These are phyloP conservation scores for Plumapathes pennacea DNA, from an alignment of 92 coral and sea anemone genomes.

Conservation along the genomic window DNA sequence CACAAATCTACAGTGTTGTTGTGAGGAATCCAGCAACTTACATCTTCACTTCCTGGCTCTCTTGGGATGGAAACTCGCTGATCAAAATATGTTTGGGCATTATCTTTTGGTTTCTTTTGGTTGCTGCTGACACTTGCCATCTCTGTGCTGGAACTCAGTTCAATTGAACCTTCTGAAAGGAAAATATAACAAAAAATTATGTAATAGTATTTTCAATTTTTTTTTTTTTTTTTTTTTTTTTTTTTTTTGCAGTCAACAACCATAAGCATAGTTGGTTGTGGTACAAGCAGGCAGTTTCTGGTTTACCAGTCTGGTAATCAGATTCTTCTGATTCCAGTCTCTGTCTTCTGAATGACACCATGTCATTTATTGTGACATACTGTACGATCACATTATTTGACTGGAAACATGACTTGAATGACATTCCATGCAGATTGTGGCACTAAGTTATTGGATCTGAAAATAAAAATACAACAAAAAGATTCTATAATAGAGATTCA, in stretches of 20 bases:
- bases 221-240: neutral
- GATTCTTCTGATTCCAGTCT: too few species aligned
- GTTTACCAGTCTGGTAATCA: too few species aligned
- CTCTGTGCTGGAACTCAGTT: conserved; percentile 36
- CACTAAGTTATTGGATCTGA: too few species aligned
- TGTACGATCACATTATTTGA: too few species aligned
- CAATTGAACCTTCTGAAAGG: conserved; percentile 23
- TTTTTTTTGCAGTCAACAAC: neutral
- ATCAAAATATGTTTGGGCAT: conserved; percentile 80
- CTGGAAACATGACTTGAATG: too few species aligned
- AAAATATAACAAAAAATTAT: neutral
- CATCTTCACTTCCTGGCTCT: conserved; percentile 36
- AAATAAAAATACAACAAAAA: too few species aligned
- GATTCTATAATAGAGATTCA: too few species aligned
- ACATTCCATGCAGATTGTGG: too few species aligned
- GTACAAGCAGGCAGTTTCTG: too few species aligned
- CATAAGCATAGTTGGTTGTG: too few species aligned
- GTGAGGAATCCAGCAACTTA: conserved; percentile 38
- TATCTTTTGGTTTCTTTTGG: neutral
- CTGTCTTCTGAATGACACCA: too few species aligned
- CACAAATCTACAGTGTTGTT: neutral
- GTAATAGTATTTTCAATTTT: neutral
- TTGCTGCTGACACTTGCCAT: conserved; percentile 33
- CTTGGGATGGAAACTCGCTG: conserved; percentile 82
- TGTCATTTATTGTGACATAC: too few species aligned